These are phyloP conservation scores for Tenthredo notha DNA, from an alignment of 2,888 invertebrate species.

Conservation along the genomic window DNA sequence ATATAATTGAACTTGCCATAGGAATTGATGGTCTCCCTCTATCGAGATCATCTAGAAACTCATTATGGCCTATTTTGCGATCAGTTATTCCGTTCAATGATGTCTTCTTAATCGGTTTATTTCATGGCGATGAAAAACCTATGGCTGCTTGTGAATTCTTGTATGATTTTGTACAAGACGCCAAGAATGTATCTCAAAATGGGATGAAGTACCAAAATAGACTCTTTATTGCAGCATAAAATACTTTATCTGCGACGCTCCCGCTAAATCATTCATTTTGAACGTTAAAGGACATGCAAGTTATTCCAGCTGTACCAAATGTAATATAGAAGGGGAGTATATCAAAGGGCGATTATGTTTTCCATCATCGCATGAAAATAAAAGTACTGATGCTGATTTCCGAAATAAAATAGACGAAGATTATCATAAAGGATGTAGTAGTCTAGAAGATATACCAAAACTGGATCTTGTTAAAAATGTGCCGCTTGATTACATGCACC, in stretches of 20 bases:
- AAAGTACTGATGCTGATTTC: slow-evolving; percentile 59
- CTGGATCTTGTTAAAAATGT: slow-evolving; percentile 66
- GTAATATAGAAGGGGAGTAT: slow-evolving; percentile 56
- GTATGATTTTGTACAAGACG: neutral
- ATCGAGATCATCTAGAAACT: slow-evolving; percentile 47
- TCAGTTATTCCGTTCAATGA: slow-evolving; percentile 28
- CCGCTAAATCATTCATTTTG: slow-evolving; percentile 57
- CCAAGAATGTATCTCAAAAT: neutral
- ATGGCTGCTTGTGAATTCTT: slow-evolving; percentile 28
- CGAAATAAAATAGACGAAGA: slow-evolving; percentile 58
- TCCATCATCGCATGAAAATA: slow-evolving; percentile 34
- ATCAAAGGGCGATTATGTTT: slow-evolving; percentile 55
- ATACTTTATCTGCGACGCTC: slow-evolving; percentile 57
- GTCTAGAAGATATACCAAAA: slow-evolving; percentile 63
- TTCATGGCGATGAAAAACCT: slow-evolving; percentile 55
- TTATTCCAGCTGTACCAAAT: slow-evolving; percentile 60
- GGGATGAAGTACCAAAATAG: neutral
- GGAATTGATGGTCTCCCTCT: slow-evolving; percentile 45
- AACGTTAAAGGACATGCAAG: slow-evolving; percentile 57
- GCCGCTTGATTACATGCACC: slow-evolving; percentile 65
- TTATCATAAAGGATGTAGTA: slow-evolving; percentile 56
- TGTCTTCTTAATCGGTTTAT: slow-evolving; percentile 58
- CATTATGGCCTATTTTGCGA: slow-evolving; percentile 58
- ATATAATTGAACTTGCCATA: neutral
- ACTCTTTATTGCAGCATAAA: neutral